These are phyloP conservation scores for Lynx canadensis DNA, from an alignment of 2,113 vertebrate genomes.

Conservation along the genomic window DNA sequence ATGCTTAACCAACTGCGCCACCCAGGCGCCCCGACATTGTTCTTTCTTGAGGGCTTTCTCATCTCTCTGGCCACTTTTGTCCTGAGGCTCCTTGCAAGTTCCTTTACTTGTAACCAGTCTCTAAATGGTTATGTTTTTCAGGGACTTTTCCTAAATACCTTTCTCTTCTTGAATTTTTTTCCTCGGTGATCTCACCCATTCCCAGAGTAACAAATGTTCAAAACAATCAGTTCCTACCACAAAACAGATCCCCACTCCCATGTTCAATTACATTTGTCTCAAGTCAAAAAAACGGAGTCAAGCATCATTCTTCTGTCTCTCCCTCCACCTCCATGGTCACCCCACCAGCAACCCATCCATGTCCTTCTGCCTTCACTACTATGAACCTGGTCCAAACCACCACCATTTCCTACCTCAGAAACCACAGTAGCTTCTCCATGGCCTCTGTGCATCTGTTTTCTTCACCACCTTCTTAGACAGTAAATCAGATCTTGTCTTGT, in stretches of 20 bases:
- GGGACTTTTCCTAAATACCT: not conserved
- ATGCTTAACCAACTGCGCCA: too few relatives aligned
- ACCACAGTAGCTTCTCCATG: not conserved
- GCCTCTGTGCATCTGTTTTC: not conserved
- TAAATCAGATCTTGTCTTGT: not conserved
- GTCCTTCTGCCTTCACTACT: not conserved
- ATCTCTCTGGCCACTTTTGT: not conserved
- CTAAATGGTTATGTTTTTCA: not conserved
- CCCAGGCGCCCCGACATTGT: too few relatives aligned
- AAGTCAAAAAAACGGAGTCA: not conserved
- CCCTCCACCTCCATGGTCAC: not conserved
- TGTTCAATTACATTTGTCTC: not conserved
- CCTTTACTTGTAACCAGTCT: not conserved
- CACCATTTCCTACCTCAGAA: not conserved
- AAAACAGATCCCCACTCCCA: not conserved
- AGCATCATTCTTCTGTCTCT: not conserved
- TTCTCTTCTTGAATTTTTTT: slow-evolving; percentile 1
- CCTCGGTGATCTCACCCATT: not conserved
- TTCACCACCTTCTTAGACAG: not conserved
- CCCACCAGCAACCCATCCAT: not conserved
- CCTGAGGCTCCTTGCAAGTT: not conserved
- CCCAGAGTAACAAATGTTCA: not conserved
- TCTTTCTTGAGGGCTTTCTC: not conserved
- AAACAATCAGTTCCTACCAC: not conserved
- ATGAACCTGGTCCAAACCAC: not conserved